A percentile compares a stretch with the other conserved stretches of the same genome.
Conservation (phyloP, 2,888 invertebrate species). For the Lysandra bellargus region DNA sequence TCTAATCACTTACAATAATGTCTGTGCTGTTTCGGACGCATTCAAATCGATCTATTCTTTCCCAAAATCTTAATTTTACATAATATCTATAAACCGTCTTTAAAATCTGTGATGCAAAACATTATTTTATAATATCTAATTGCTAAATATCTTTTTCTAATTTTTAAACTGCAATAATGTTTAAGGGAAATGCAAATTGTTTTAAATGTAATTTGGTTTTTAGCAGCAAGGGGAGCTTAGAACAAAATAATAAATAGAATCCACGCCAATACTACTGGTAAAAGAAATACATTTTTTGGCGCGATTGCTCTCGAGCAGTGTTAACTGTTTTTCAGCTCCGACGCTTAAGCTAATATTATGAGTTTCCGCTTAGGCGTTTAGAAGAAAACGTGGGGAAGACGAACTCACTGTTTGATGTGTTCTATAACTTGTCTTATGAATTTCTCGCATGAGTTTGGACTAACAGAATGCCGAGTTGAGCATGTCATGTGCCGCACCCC, state of each 20-base stretch:
- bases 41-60: conserved; percentile 27
- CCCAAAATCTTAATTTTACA: not conserved
- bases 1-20: conserved; percentile 56
- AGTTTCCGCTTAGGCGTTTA: conserved; percentile 57
- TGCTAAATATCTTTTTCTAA: conserved; percentile 3
- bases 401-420: conserved; percentile 47
- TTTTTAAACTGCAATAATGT: not conserved
- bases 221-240: conserved; percentile 79
- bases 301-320: conserved; percentile 57
- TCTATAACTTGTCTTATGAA: conserved; percentile 14
- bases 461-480: conserved; percentile 55
- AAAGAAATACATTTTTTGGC: conserved; percentile 58
- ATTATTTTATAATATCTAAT: conserved; percentile 53
- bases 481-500: conserved; percentile 32
- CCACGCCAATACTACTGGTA: conserved; percentile 67
- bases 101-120: not conserved
- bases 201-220: conserved; percentile 65
- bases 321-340: conserved; percentile 58
- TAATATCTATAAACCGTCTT: not conserved
- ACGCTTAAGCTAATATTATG: conserved; percentile 67
- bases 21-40: conserved; percentile 63
- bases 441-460: conserved; percentile 64
- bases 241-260: conserved; percentile 65
- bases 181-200: conserved; percentile 17
- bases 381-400: conserved; percentile 51